Conservation (phyloP, 2,888 invertebrate species). For the Leptinotarsa juncta region DNA sequence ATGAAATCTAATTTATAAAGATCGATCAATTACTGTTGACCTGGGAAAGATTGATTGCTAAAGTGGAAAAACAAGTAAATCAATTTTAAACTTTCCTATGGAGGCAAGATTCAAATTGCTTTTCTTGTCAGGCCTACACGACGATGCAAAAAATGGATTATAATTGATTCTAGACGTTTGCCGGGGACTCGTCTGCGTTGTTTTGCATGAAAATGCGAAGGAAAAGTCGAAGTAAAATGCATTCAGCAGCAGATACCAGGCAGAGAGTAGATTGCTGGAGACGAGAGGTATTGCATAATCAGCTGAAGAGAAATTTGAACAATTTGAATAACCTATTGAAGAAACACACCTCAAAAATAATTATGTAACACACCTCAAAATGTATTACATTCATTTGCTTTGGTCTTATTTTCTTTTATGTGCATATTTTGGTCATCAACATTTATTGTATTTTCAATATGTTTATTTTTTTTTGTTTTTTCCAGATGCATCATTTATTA, state of each 20-base stretch:
- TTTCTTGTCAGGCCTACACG: constrained; percentile 18
- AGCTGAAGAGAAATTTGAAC: too few species aligned
- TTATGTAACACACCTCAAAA: too few species aligned
- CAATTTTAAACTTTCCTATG: constrained; percentile 17
- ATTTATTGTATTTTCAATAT: too few species aligned
- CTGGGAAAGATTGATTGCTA: constrained; percentile 24
- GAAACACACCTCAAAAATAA: too few species aligned
- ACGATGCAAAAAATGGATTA: constrained; percentile 9
- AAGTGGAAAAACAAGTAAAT: constrained; percentile 23
- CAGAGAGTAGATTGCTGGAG: background rate
- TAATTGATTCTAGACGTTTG: constrained; percentile 18
- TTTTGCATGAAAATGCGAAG: constrained; percentile 5
- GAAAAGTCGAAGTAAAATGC: background rate
- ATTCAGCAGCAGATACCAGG: background rate
- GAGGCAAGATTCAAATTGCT: constrained; percentile 21
- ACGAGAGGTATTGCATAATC: background rate
- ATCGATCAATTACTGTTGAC: constrained; percentile 15
- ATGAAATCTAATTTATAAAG: constrained; percentile 15
- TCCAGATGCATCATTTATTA: too few species aligned
- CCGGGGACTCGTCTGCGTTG: constrained; percentile 2
- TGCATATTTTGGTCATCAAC: too few species aligned
- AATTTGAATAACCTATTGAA: too few species aligned
- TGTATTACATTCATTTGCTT: too few species aligned
- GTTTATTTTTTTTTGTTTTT: too few species aligned
- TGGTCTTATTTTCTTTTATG: too few species aligned